Evolutionary conservation across 2,888 invertebrate genomes (phyloP), one percentile per base, ranked within the genome.

Genomic region (Acrobasis consociella): DNA sequence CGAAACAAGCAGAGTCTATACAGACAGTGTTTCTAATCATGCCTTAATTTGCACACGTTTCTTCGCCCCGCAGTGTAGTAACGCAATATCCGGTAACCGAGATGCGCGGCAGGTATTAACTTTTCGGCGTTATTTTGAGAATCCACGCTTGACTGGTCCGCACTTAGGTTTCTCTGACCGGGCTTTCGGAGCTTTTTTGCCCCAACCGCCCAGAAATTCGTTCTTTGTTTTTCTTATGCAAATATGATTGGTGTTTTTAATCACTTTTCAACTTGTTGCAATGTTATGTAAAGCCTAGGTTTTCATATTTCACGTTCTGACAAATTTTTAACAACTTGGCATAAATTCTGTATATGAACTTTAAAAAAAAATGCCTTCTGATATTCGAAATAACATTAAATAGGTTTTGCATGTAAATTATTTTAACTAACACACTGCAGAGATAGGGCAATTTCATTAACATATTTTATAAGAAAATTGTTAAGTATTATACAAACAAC

Each of bases 51-150:
- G 38, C 61, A 50, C 46, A 63, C 49, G 50, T 61, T 55, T 22
- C 37, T 13, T 62, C 64, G 69, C 60, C 69, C 64, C 5, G 63
- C 51, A 67, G 66, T 69, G 71, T 65, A 71, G 71, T 72, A 72
- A 73, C 65, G 65, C 68, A 71, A 73, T 69, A 72, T 67, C 61
- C 62, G 58, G 72, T 69, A 72, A 70, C 67, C 53, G 69, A 74
- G 68, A 65, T n/a, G 31, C 39, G 39, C 66, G 65, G 56, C 51
- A 53, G 59, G 51, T 62, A 52, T 66, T 66, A 64, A 65, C 63
- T 64, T 62, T 60, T 73, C 74, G 73, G 66, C 80, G 84, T 81
- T 81, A 80, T 82, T 73, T 74, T 77, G 77, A 75, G 73, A 81
- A 77, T 72, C 80, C 73, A 82, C 86, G 80, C 79, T 75, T 73